These are phyloP conservation scores for Oophaga sylvatica DNA, from an alignment of 2,797 vertebrate species.

Conservation along the genomic window DNA sequence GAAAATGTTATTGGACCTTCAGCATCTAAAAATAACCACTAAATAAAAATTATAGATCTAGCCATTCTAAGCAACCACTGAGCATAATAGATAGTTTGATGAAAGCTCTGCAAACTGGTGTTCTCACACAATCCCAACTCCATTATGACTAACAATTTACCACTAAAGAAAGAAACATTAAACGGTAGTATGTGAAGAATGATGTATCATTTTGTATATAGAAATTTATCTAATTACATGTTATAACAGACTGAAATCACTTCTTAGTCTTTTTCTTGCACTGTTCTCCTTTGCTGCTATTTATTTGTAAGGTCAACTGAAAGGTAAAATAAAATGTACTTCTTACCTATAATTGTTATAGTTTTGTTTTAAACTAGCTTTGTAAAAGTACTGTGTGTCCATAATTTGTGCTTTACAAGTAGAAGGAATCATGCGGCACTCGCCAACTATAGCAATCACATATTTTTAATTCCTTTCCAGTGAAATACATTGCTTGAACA, in stretches of 20 bases:
- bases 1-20: background rate
- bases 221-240: constrained; percentile 40
- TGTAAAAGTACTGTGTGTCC: background rate
- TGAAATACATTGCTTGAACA: too few species aligned
- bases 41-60: constrained; percentile 30
- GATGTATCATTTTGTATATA: constrained; percentile 40
- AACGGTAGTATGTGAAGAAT: constrained; percentile 27
- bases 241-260: constrained; percentile 27
- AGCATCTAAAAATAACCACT: constrained; percentile 26
- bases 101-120: constrained; percentile 16
- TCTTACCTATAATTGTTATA: constrained; percentile 2
- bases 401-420: background rate
- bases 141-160: constrained; percentile 41
- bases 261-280: constrained; percentile 15
- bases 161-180: constrained; percentile 43
- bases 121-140: constrained; percentile 38
- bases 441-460: too few species aligned
- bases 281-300: background rate
- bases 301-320: constrained; percentile 2
- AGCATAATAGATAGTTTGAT: constrained; percentile 34
- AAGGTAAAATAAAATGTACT: constrained; percentile 2
- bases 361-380: constrained; percentile 2
- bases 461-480: too few species aligned
- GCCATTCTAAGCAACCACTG: constrained; percentile 20
- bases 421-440: too few species aligned